Evolutionary conservation across 2,888 invertebrate genomes (phyloP).

Genomic region (Scaptodrosophila latifasciaeformis): DNA sequence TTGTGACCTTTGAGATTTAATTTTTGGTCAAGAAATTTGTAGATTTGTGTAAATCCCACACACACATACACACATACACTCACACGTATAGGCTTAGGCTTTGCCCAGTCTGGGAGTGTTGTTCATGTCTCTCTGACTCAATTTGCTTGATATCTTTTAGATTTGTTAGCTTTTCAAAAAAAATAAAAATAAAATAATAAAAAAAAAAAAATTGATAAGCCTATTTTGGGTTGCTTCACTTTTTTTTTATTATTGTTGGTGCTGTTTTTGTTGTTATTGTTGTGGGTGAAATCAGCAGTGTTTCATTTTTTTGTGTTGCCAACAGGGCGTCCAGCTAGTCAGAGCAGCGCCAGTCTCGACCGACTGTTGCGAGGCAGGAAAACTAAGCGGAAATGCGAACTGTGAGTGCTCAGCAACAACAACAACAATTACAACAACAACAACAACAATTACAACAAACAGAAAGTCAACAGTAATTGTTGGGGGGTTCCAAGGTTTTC

Average conservation of each 20-base stretch:
- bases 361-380: slow-evolving; percentile 57
- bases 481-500: slow-evolving; percentile 62
- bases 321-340: slow-evolving; percentile 36
- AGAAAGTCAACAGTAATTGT: slow-evolving; percentile 62
- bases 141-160: slow-evolving; percentile 57
- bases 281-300: slow-evolving; percentile 21
- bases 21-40: too few species aligned
- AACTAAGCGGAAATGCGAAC: slow-evolving; percentile 66
- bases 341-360: slow-evolving; percentile 25
- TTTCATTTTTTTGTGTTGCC: slow-evolving; percentile 53
- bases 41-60: too few species aligned
- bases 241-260: slow-evolving; percentile 3
- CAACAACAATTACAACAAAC: slow-evolving; percentile 19
- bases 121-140: slow-evolving; percentile 44
- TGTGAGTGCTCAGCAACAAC: slow-evolving; percentile 42
- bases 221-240: too few species aligned
- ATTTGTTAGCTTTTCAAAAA: slow-evolving; percentile 51
- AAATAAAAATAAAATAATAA: slow-evolving; percentile 8
- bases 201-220: slow-evolving; percentile 39
- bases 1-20: too few species aligned
- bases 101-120: background rate
- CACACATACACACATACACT: too few species aligned
- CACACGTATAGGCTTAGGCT: too few species aligned
- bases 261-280: slow-evolving; percentile 10
- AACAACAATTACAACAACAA: slow-evolving; percentile 27